Base-by-base conservation (phyloP, 2,797 vertebrate genomes). In the Sphaeramia orbicularis region DNA sequence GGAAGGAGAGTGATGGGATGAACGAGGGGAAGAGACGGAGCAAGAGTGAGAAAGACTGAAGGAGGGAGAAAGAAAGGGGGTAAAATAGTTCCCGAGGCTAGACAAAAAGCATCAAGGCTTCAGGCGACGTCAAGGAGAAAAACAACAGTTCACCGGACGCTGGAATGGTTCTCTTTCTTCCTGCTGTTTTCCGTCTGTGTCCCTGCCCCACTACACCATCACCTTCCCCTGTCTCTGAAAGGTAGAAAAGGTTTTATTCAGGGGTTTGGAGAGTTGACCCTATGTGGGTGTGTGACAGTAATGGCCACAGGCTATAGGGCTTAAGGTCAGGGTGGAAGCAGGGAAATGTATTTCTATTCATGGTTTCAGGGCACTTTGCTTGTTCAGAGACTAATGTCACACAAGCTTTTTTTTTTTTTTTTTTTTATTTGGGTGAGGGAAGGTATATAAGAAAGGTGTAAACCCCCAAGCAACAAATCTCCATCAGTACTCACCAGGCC, bases 331-430 rank as follows among this genome's bases (percentile, higher is more conserved):
- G 47, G 73, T 81, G 62, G 74, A 75, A 86, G 79, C 73, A 67
- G 69, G 56, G 63, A 89, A 85, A 80, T 89, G 71, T 85, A 87
- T 90, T 90, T 92, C 56, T 87, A 84, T 89, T 88, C 79, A 85
- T 90, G 89, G 86, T 90, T 91, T 90, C 83, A 75, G 86, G 82
- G 82, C 80, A 86, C 77, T 51, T 59, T 81, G 72, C 65, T 83
- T 91, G 88, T 83, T 89, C 76, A 85, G 68, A 87, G 80, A 84
- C 86, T 80, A 91, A 92, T 92, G 89, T 91, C 92, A 91, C 87
- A 86, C 81, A 74, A 74, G 63, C 61, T 77, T 80, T 52, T 59
- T 40, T 69, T 59, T 40, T 40, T 69, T 59, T 40, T 69, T 55
- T 54, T 74, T 70, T 52, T 58, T 65, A 61, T 69, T 76, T 37